These are phyloP conservation scores for Brachionus calyciflorus DNA, from an alignment of 1,140 invertebrate species.

Conservation along the genomic window DNA sequence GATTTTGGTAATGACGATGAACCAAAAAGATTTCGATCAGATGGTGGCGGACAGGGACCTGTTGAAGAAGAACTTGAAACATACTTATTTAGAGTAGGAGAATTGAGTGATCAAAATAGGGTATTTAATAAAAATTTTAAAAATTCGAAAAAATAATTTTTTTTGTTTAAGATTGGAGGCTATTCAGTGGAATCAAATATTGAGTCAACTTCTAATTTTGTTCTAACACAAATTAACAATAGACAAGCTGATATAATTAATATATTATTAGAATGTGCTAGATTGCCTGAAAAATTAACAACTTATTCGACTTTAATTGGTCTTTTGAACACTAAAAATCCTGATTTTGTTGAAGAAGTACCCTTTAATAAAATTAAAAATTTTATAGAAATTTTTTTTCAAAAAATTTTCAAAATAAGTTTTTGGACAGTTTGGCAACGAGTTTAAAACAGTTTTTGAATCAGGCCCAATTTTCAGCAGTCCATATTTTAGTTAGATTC, in stretches of 20 bases:
- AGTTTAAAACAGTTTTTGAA: slow-evolving; percentile 33
- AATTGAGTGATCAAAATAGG: slow-evolving; percentile 36
- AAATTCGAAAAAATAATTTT: not conserved
- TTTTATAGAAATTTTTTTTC: not conserved
- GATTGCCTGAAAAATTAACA: slow-evolving; percentile 26
- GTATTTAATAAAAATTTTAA: not conserved
- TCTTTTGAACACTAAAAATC: slow-evolving; percentile 36
- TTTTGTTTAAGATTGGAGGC: not conserved
- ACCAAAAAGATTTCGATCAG: slow-evolving; percentile 3
- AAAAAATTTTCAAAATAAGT: slow-evolving; percentile 5
- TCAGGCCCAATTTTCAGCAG: slow-evolving; percentile 30
- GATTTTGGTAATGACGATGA: slow-evolving; percentile 21
- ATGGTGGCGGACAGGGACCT: not conserved
- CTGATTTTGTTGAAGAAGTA: slow-evolving; percentile 45
- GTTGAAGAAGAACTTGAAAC: slow-evolving; percentile 21
- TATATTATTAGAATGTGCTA: slow-evolving; percentile 12
- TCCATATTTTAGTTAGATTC: slow-evolving; percentile 70
- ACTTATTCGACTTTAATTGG: slow-evolving; percentile 44
- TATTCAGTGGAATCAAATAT: slow-evolving; percentile 45
- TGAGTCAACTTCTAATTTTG: not conserved
- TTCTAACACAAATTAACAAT: not conserved
- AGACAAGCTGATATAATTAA: slow-evolving; percentile 25
- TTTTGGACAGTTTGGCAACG: slow-evolving; percentile 38
- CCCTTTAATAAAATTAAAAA: not conserved
- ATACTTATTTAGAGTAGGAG: slow-evolving; percentile 17